Evolutionary conservation across 1,140 invertebrate species (phyloP), one percentile per base, ranked within the genome.

Genomic region (Rhizoglyphus robini): DNA sequence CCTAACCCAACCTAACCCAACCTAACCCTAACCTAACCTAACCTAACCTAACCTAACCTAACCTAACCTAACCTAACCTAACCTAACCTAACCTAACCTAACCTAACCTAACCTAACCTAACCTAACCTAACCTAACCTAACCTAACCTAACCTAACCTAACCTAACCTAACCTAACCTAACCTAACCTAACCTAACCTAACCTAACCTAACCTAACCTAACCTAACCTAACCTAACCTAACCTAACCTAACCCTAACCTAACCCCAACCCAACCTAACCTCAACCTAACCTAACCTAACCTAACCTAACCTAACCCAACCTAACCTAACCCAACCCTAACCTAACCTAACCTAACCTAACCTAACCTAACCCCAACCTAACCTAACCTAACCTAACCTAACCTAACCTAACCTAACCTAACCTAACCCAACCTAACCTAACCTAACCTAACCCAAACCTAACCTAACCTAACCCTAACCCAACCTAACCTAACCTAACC

Each of bases 1-100:
- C 8, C 51, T 20, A 25, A 54, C 20, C 51, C 20, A 25, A 54
- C 20, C 70, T 66, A 71, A 68, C 69, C 69, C 63, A n/a, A n/a
- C n/a, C n/a, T n/a, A n/a, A n/a, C n/a, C n/a, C n/a, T n/a, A n/a
- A n/a, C n/a, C n/a, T n/a, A 69, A 69, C 68, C 68, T 65, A 73
- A 69, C 71, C 66, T 69, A 71, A 71, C 69, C 71, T 67, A 71
- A n/a, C n/a, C n/a, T n/a, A n/a, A n/a, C n/a, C n/a, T n/a, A n/a
- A n/a, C n/a, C n/a, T n/a, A n/a, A 72, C 70, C 71, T 67, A 72
- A 70, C 70, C 69, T 69, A 72, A 67, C 70, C 68, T 67, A 71
- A 71, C 70, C 70, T 65, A 70, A 70, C 67, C 69, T 66, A 71
- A 70, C 70, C 70, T 63, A 71, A 71, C 69, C 67, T 65, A 70